Conservation (phyloP, 2,113 vertebrate genomes). For the Peromyscus maniculatus region DNA sequence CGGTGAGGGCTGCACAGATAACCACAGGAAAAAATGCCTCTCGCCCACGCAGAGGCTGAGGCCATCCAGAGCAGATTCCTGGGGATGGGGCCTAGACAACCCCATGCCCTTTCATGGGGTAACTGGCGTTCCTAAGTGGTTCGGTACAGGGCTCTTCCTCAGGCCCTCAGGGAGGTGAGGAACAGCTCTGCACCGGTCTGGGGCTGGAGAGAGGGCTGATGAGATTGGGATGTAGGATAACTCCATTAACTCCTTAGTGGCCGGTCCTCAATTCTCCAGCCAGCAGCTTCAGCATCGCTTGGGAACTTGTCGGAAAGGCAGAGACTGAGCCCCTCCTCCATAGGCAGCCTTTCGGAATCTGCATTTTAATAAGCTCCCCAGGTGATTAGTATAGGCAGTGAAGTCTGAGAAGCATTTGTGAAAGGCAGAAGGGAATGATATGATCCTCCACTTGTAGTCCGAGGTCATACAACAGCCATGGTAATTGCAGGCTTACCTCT, state of each 20-base stretch:
- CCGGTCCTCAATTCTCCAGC: background rate
- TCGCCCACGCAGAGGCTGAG: background rate
- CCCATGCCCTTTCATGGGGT: background rate
- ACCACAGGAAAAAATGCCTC: background rate
- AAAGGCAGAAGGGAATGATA: background rate
- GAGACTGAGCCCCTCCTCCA: background rate
- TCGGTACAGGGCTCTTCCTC: background rate
- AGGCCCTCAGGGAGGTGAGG: background rate
- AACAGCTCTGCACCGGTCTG: background rate
- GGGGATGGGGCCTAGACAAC: background rate
- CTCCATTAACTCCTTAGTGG: background rate
- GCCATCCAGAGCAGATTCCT: background rate
- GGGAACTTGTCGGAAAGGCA: background rate
- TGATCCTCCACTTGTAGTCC: slow-evolving; percentile 27
- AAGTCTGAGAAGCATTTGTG: background rate
- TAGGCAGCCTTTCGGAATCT: slow-evolving; percentile 4
- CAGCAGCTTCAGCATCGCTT: background rate
- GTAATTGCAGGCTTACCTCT: background rate
- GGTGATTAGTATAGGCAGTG: background rate
- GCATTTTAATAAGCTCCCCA: slow-evolving; percentile 61
- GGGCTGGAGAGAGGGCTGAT: too few relatives aligned
- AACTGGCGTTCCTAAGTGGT: background rate
- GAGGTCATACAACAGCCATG: background rate
- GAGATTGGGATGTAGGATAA: background rate
- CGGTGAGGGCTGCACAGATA: background rate